Evolutionary conservation across 2,113 vertebrate genomes (phyloP).

Genomic region (Mola mola): DNA sequence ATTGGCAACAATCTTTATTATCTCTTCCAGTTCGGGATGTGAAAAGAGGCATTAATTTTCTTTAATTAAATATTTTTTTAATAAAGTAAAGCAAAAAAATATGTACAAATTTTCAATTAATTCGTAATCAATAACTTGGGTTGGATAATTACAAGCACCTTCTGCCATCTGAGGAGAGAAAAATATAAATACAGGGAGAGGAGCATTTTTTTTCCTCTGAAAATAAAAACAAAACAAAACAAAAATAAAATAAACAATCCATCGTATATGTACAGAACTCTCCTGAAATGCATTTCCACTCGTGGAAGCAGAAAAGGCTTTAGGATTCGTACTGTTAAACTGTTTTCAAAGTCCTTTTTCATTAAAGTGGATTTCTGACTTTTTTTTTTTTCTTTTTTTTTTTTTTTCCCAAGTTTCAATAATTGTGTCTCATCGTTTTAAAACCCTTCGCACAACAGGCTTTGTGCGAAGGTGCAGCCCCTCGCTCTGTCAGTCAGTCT

Average conservation of each 20-base stretch:
- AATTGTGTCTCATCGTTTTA: constrained; percentile 50
- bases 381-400: constrained; percentile 58
- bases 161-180: constrained; percentile 81
- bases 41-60: constrained; percentile 90
- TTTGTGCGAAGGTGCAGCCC: constrained; percentile 27
- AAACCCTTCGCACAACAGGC: constrained; percentile 64
- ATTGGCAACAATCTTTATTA: constrained; percentile 81
- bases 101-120: constrained; percentile 89
- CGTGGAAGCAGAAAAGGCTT: constrained; percentile 77
- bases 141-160: constrained; percentile 88
- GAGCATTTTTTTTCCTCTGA: constrained; percentile 66
- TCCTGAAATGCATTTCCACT: constrained; percentile 78
- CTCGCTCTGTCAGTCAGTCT: constrained; percentile 10
- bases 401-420: constrained; percentile 70
- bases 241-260: constrained; percentile 48
- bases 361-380: constrained; percentile 45
- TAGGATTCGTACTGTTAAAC: constrained; percentile 68
- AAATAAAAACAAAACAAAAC: constrained; percentile 50
- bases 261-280: constrained; percentile 81
- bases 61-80: constrained; percentile 91
- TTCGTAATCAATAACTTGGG: constrained; percentile 84
- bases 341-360: constrained; percentile 37
- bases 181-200: constrained; percentile 87
- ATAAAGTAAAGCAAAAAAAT: constrained; percentile 89
- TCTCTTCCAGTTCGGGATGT: constrained; percentile 88